These are phyloP conservation scores for Coelopa pilipes DNA, from an alignment of 2,888 invertebrate genomes.

Conservation along the genomic window DNA sequence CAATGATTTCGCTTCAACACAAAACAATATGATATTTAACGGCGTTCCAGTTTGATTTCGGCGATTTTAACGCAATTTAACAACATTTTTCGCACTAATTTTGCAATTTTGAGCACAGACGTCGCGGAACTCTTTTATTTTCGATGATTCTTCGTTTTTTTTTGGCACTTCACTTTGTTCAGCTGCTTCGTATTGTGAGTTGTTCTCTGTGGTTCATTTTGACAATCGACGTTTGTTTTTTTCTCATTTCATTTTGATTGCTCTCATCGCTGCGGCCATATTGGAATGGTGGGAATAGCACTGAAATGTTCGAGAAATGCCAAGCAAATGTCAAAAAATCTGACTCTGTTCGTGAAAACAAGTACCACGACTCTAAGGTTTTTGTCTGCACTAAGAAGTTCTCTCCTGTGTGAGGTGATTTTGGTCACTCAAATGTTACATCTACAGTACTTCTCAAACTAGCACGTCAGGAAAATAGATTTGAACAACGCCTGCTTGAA, in stretches of 20 bases:
- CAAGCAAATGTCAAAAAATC: too few species aligned
- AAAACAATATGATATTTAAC: constrained; percentile 3
- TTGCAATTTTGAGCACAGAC: constrained; percentile 57
- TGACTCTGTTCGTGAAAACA: too few species aligned
- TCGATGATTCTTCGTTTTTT: constrained; percentile 40
- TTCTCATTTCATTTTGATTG: too few species aligned
- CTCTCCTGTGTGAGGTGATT: too few species aligned
- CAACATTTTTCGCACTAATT: constrained; percentile 45
- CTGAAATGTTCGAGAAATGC: too few species aligned
- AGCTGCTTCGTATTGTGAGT: constrained; percentile 3
- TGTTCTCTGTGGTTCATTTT: neutral
- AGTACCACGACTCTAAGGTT: too few species aligned
- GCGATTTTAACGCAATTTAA: constrained; percentile 12
- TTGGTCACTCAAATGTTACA: neutral
- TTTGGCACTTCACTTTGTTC: constrained; percentile 42
- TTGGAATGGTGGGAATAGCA: too few species aligned
- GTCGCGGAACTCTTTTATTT: constrained; percentile 50
- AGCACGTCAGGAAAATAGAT: neutral
- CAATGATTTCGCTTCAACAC: constrained; percentile 29
- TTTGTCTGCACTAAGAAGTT: too few species aligned
- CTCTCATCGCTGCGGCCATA: too few species aligned
- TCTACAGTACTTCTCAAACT: neutral
- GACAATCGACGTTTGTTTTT: too few species aligned
- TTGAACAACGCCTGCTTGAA: too few species aligned
- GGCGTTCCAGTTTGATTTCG: neutral